These are phyloP conservation scores for Drosophila vallismaia DNA, from an alignment of 2,888 invertebrate species.

Conservation along the genomic window DNA sequence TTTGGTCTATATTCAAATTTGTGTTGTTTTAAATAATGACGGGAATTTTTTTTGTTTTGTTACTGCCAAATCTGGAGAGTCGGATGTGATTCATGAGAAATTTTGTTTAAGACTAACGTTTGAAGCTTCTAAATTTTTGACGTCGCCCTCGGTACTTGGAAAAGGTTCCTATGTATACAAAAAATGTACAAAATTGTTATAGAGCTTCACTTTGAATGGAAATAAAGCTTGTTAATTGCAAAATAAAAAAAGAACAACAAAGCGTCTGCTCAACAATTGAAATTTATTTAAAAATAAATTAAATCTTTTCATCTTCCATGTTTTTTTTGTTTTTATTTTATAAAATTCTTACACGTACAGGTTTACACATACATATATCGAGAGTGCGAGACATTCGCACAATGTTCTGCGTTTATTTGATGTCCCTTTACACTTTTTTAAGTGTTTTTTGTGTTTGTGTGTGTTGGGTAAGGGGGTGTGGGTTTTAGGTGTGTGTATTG, in stretches of 20 bases:
- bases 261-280: constrained; percentile 63
- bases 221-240: background rate
- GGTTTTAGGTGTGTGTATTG: constrained; percentile 14
- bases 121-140: constrained; percentile 1
- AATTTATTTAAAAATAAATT: constrained; percentile 79
- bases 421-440: background rate
- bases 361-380: constrained; percentile 57
- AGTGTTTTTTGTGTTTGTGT: constrained; percentile 17
- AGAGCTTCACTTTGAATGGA: background rate
- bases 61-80: constrained; percentile 1
- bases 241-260: background rate
- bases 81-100: constrained; percentile 1
- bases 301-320: constrained; percentile 37
- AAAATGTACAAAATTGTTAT: constrained; percentile 1
- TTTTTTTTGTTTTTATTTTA: constrained; percentile 7
- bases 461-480: constrained; percentile 6
- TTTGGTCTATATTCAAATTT: background rate
- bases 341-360: constrained; percentile 67
- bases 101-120: constrained; percentile 9
- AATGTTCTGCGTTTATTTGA: constrained; percentile 9
- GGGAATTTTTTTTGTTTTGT: background rate
- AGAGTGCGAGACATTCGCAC: constrained; percentile 46
- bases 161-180: background rate
- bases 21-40: background rate
- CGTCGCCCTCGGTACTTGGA: background rate